Evolutionary conservation across 2,888 invertebrate species (phyloP), one percentile per base, ranked within the genome.

Genomic region (Dasypogon diadema): DNA sequence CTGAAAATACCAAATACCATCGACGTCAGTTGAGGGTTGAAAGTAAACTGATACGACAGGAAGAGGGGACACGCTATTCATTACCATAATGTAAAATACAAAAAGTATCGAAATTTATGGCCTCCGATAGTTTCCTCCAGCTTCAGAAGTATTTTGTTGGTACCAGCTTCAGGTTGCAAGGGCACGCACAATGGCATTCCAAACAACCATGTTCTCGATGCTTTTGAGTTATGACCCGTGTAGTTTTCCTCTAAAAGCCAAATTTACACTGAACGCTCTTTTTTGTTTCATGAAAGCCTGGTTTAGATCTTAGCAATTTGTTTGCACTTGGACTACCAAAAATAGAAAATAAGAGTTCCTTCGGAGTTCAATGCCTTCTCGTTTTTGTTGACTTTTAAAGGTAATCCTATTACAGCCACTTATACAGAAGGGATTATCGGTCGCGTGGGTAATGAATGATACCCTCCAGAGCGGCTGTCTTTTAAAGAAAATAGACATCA

Each of bases 381-480:
- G 6, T 48, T 48, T 14, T 30, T 42, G 42, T 42, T 42, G 21
- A 14, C 6, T 51, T 42, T 46, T 14, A 48, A 65, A 65, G 46
- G 46, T 65, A 48, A 65, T 65, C 65, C 65, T 48, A 46, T 65
- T 65, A 46, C 37, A 37, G 24, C 46, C 65, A 24, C 65, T 46
- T 51, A 24, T 37, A 54, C n/a, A 22, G 24, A 70, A 70, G 70
- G 70, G 70, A 70, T 70, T 70, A 70, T 70, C 70, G 30, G 70
- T 70, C 70, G 54, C 70, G 70, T 70, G 70, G 65, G 14, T 68
- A 68, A 60, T 60, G 65, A 68, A 60, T 60, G 65, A 68, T 48
- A 16, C 26, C 46, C 46, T 24, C 16, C 54, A 16, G 26, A 26
- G 24, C 34, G 54, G 65, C 14, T n/a, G 51, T 70, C 30, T 18